Evolutionary conservation across 2,888 invertebrate species (phyloP).

Genomic region (Dasysyrphus albostriatus): DNA sequence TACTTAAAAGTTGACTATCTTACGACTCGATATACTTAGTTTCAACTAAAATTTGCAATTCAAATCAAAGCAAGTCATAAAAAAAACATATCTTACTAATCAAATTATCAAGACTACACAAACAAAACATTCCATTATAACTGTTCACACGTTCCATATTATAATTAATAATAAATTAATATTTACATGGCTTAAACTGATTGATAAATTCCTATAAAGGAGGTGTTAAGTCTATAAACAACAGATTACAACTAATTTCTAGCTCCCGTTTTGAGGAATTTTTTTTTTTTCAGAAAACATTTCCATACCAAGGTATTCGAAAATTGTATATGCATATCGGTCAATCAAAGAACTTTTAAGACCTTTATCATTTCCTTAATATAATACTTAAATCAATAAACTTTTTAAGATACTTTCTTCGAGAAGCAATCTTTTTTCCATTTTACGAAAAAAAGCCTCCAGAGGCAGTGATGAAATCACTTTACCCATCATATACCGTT

Average conservation of each 20-base stretch:
- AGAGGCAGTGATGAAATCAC: not conserved
- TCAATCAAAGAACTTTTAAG: conserved; percentile 52
- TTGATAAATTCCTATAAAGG: conserved; percentile 30
- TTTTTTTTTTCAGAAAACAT: not conserved
- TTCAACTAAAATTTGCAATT: not conserved
- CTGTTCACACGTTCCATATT: conserved; percentile 19
- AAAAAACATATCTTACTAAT: not conserved
- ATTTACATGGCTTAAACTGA: conserved; percentile 12
- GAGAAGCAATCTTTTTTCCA: not conserved
- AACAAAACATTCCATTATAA: not conserved
- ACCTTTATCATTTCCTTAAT: conserved; percentile 39
- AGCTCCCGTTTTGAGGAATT: conserved; percentile 35
- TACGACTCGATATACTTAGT: not conserved
- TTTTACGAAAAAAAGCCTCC: not conserved
- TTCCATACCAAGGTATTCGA: not conserved
- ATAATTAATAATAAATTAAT: conserved; percentile 21
- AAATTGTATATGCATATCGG: conserved; percentile 9
- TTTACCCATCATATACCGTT: conserved; percentile 29
- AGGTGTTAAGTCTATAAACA: conserved; percentile 56
- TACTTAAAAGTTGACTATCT: fast-evolving
- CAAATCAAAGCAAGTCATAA: not conserved
- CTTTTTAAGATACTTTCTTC: conserved; percentile 11
- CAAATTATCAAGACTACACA: conserved; percentile 5
- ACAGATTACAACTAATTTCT: conserved; percentile 39
- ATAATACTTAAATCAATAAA: conserved; percentile 60